phyloP scores from a whole-genome alignment of 2,888 invertebrate genomes.

The Lobophora halterata region DNA sequence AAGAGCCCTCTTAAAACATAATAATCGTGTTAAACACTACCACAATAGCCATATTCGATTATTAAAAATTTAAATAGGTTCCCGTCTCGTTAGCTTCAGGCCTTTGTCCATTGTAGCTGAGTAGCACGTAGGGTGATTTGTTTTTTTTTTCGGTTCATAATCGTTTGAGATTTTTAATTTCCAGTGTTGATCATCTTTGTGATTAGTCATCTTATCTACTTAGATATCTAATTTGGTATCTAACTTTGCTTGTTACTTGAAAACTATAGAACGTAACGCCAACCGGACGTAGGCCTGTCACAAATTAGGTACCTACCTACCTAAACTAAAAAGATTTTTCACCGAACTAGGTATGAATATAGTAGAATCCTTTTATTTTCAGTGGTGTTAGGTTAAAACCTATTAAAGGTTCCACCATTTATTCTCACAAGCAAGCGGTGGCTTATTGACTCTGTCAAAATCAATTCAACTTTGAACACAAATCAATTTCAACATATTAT shows the following conservation, averaged over 20 bases:
- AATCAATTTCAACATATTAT: constrained; percentile 77
- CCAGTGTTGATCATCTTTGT: background rate
- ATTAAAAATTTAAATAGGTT: constrained; percentile 72
- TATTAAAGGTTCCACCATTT: constrained; percentile 33
- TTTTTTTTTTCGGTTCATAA: constrained; percentile 10
- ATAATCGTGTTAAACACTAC: constrained; percentile 79
- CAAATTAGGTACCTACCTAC: no score
- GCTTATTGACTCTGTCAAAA: constrained; percentile 79
- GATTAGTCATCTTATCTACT: background rate
- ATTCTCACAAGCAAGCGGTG: constrained; percentile 58
- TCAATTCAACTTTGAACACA: constrained; percentile 77
- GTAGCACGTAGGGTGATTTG: constrained; percentile 18
- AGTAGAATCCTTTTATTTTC: no score
- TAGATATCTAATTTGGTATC: no score
- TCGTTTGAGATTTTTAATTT: background rate
- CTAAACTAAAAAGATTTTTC: constrained; percentile 1
- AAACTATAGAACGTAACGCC: no score
- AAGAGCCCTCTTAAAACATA: constrained; percentile 75
- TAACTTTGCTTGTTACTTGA: no score
- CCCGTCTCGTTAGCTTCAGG: constrained; percentile 67
- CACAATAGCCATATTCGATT: constrained; percentile 78
- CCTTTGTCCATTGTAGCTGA: constrained; percentile 44
- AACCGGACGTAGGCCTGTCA: no score
- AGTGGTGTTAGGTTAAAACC: constrained; percentile 27
- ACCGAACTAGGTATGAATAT: no score